phyloP scores from a whole-genome alignment of 2,888 invertebrate genomes.

The Phaonia tiefii region DNA sequence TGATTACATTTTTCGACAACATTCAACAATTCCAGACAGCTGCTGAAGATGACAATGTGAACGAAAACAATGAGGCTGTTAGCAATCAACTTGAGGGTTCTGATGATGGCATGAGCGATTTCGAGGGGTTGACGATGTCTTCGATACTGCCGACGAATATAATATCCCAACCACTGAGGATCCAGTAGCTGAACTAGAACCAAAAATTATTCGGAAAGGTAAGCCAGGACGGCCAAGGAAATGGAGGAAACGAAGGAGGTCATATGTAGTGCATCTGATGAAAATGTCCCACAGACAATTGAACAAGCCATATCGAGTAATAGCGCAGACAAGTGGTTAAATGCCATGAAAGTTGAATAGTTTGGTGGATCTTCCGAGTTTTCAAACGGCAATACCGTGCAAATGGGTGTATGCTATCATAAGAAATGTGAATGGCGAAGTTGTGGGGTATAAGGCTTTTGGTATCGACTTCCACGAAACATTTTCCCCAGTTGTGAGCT shows the following conservation, averaged over 20 bases:
- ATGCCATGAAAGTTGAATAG: slow-evolving; percentile 47
- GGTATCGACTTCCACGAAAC: slow-evolving; percentile 45
- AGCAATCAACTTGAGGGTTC: not conserved
- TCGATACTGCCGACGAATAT: slow-evolving; percentile 1
- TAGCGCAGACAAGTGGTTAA: slow-evolving; percentile 13
- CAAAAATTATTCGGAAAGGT: slow-evolving; percentile 1
- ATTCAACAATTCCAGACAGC: not conserved
- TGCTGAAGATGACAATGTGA: too few relatives aligned
- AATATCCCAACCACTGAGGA: not conserved
- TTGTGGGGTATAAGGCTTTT: slow-evolving; percentile 31
- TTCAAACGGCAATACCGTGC: slow-evolving; percentile 21
- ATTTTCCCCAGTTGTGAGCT: slow-evolving; percentile 70
- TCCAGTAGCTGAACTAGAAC: slow-evolving; percentile 27
- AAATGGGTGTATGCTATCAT: slow-evolving; percentile 50
- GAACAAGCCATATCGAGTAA: not conserved
- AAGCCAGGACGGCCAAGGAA: slow-evolving; percentile 12
- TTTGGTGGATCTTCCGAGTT: slow-evolving; percentile 37
- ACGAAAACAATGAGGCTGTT: not conserved
- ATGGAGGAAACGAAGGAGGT: not conserved
- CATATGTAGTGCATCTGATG: not conserved
- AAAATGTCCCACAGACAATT: slow-evolving; percentile 5
- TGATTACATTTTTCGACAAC: not conserved
- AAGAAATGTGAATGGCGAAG: not conserved
- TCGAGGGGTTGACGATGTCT: slow-evolving; percentile 10
- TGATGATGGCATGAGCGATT: slow-evolving; percentile 5